phyloP scores from a whole-genome alignment of 2,113 vertebrate species.

The Naja naja region DNA sequence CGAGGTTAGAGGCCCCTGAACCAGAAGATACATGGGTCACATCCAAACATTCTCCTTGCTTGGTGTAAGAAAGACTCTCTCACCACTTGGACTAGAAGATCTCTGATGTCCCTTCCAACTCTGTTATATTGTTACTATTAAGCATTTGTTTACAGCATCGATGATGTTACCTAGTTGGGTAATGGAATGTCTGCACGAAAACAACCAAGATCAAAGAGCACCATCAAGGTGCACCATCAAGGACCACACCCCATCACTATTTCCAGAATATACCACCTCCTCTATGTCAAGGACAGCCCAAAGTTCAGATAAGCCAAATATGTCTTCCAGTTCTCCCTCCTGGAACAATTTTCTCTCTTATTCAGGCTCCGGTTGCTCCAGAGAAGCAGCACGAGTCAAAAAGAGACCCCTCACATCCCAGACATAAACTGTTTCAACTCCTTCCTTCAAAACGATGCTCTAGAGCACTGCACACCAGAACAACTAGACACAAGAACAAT shows the following conservation, averaged over 20 bases:
- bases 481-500: too few species aligned
- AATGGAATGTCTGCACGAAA: background rate
- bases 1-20: too few species aligned
- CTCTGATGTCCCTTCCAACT: background rate
- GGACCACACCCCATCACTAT: background rate
- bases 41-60: background rate
- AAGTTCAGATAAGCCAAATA: background rate
- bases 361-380: background rate
- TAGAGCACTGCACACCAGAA: too few species aligned
- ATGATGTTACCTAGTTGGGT: background rate
- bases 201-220: background rate
- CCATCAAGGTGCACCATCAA: background rate
- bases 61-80: background rate
- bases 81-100: background rate
- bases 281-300: background rate
- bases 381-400: background rate
- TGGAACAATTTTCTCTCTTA: background rate
- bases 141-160: background rate
- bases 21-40: background rate
- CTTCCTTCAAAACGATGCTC: too few species aligned
- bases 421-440: too few species aligned
- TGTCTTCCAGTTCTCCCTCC: background rate
- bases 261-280: background rate
- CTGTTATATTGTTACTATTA: background rate
- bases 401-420: too few species aligned